phyloP scores from a whole-genome alignment of 2,797 vertebrate genomes.

The Cossypha dichroa region DNA sequence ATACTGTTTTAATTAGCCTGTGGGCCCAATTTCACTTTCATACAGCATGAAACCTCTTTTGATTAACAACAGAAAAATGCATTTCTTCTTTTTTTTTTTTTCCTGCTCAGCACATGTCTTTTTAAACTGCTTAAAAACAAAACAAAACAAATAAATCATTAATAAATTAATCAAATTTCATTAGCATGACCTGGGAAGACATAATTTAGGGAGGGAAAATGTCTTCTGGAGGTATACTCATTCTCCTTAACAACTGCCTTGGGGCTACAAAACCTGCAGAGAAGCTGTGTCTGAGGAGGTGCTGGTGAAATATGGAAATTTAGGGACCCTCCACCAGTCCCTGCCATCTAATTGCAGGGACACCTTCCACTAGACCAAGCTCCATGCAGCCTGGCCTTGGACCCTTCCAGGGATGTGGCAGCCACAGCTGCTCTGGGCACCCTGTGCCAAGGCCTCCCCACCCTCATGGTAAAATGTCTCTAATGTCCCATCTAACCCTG shows the following conservation, averaged over 20 bases:
- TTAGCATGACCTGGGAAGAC: not conserved
- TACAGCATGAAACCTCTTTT: conserved; percentile 25
- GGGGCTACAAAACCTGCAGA: not conserved
- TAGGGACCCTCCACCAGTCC: not conserved
- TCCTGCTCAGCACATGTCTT: not conserved
- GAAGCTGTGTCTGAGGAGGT: not conserved
- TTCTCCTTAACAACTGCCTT: not conserved
- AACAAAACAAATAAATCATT: conserved; percentile 6
- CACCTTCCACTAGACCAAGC: not conserved
- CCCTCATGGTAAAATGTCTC: accelerated
- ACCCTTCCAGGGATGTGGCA: not conserved
- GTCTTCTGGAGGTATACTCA: not conserved
- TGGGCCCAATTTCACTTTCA: conserved; percentile 30
- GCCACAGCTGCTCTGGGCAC: not conserved
- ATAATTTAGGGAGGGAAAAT: not conserved
- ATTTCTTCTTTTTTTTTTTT: not conserved
- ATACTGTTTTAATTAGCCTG: conserved; percentile 22
- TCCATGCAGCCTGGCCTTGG: accelerated
- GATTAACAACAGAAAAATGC: not conserved
- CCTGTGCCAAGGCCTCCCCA: not conserved
- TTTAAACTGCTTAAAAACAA: not conserved
- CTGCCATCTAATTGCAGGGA: not conserved
- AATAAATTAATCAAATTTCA: conserved; percentile 46
- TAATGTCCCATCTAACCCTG: accelerated
- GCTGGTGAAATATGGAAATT: not conserved